phyloP scores from a whole-genome alignment of 2,888 invertebrate genomes.

The Aphodius sticticus region DNA sequence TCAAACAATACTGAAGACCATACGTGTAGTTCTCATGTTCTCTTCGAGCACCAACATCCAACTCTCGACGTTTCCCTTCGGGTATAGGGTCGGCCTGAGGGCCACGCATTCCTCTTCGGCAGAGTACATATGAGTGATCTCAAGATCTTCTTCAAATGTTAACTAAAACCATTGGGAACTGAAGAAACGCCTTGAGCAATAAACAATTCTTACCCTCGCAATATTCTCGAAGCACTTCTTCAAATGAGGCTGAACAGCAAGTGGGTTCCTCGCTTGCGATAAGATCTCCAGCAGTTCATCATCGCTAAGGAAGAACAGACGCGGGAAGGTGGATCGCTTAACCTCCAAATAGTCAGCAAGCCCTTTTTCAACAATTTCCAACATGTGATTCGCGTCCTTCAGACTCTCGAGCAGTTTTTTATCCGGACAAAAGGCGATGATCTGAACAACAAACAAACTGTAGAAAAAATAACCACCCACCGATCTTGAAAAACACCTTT shows the following conservation, averaged over 20 bases:
- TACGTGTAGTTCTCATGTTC: constrained; percentile 73
- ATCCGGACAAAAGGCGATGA: constrained; percentile 71
- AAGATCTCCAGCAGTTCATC: constrained; percentile 84
- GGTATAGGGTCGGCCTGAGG: constrained; percentile 72
- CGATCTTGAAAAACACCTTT: constrained; percentile 60
- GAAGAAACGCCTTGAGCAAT: neutral
- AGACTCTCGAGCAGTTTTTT: constrained; percentile 72
- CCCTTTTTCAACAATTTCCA: constrained; percentile 79
- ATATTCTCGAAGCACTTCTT: constrained; percentile 86
- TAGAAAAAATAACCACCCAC: neutral
- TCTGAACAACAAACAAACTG: constrained; percentile 57
- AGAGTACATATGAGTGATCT: constrained; percentile 78
- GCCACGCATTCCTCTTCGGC: constrained; percentile 78
- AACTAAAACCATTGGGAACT: constrained; percentile 59
- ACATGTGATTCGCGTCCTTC: constrained; percentile 72
- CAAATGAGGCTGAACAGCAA: constrained; percentile 82
- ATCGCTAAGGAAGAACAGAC: constrained; percentile 84
- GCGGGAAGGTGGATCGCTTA: constrained; percentile 77
- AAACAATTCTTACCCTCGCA: constrained; percentile 61
- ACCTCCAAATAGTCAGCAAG: constrained; percentile 81
- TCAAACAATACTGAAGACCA: constrained; percentile 25
- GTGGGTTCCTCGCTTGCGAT: constrained; percentile 79
- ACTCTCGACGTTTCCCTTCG: constrained; percentile 76
- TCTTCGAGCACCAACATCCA: constrained; percentile 76
- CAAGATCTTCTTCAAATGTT: constrained; percentile 72